Base-by-base conservation (phyloP, 2,888 invertebrate species). In the Amblyteles armatorius region DNA sequence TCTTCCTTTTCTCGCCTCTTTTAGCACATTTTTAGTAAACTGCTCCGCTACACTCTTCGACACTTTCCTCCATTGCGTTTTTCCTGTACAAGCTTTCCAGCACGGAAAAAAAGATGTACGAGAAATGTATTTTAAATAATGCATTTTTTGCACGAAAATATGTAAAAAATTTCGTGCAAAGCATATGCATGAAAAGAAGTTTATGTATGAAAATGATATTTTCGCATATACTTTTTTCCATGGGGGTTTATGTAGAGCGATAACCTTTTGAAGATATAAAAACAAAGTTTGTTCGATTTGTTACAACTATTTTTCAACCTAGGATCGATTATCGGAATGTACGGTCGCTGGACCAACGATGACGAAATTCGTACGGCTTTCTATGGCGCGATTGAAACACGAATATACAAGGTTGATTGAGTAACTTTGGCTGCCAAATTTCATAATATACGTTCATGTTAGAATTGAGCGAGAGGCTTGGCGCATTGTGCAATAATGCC, bases 381-480 rank as follows among this genome's bases (percentile, higher is more conserved):
- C 33, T 13, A 22, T 13, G 50, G 60, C 57, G 0, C 11, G 9
- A 57, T 76, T 83, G 55, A 65, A 63, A 48, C 36, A 76, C 40
- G 44, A n/a, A 57, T 52, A 44, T 44, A 79, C 83, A 83, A 83
- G 83, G 83, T 79, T 83, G 76, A 79, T 76, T 76, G 79, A 33
- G 79, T 72, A 83, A 83, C 48, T 29, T 48, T 65, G 65, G 52
- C 60, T 57, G 55, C 65, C 83, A 44, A 79, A 83, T 83, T 83
- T 83, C 79, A 79, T 71, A 79, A 83, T 33, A 6, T 19, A 48
- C 48, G 36, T 76, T 48, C 11, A 26, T 57, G 57, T 26, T 26
- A 22, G 57, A 26, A 57, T 11, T 26, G 26, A 57, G 57, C 57
- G 22, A 26, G 57, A 57, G 57, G 26, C 57, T 57, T 22, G 26